phyloP scores from a whole-genome alignment of 2,113 vertebrate genomes.

The Laticauda colubrina region DNA sequence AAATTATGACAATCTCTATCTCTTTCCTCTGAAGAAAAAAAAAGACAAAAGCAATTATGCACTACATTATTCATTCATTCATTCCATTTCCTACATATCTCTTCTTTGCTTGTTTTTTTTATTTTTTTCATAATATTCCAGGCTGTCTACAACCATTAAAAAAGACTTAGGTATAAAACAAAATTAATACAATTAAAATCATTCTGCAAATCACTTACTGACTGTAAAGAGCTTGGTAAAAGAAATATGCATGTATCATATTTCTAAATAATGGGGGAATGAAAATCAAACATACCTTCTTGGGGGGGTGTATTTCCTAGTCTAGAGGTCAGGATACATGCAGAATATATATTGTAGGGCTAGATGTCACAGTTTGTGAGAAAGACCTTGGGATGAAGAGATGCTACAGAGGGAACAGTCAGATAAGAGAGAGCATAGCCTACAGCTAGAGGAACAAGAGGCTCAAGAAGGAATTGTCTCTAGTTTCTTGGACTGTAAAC shows the following conservation, averaged over 20 bases:
- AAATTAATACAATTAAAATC: neutral
- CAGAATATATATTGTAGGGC: slow-evolving; percentile 22
- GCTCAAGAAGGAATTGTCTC: neutral
- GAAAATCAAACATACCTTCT: neutral
- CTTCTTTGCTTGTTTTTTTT: neutral
- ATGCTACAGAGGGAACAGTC: neutral
- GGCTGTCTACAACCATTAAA: neutral
- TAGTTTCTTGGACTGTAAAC: neutral
- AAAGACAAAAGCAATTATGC: neutral
- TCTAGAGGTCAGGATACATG: neutral
- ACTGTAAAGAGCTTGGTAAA: neutral
- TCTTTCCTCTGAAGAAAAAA: slow-evolving; percentile 7
- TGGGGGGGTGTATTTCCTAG: neutral
- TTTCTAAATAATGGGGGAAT: neutral
- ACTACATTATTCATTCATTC: neutral
- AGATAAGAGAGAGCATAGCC: neutral
- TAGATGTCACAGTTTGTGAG: neutral
- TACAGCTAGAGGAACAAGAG: neutral
- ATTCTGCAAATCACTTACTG: neutral
- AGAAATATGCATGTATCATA: neutral
- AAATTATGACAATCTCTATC: slow-evolving; percentile 18
- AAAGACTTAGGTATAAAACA: neutral
- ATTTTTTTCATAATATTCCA: neutral
- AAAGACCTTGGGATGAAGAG: neutral
- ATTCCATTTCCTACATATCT: neutral